Evolutionary conservation across 2,888 invertebrate genomes (phyloP).

Genomic region (Anthophora plumipes): DNA sequence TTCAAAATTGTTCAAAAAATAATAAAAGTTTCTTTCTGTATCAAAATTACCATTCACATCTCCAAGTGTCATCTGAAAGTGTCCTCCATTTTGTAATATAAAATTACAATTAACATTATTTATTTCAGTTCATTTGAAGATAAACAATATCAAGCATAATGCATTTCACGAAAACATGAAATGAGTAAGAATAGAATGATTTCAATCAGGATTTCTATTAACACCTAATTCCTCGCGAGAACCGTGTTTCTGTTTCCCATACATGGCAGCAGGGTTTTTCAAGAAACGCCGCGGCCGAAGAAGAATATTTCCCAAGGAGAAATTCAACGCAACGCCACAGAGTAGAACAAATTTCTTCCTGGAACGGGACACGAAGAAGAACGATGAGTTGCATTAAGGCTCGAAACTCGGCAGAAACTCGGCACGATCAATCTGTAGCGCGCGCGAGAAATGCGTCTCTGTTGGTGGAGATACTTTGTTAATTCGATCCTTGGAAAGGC

Average conservation of each 20-base stretch:
- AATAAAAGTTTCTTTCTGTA: too few relatives aligned
- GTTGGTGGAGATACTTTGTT: constrained; percentile 55
- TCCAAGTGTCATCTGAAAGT: too few relatives aligned
- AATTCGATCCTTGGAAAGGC: constrained; percentile 52
- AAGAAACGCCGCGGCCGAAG: not conserved
- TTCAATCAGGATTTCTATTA: constrained; percentile 36
- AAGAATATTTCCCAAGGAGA: constrained; percentile 47
- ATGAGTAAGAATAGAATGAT: too few relatives aligned
- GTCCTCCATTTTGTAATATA: not conserved
- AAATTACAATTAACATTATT: not conserved
- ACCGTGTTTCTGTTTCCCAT: not conserved
- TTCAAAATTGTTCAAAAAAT: too few relatives aligned
- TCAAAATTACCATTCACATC: not conserved
- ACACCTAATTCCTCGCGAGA: constrained; percentile 34
- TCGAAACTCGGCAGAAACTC: constrained; percentile 63
- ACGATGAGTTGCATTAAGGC: constrained; percentile 64
- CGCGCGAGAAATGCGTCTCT: constrained; percentile 43
- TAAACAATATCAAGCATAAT: not conserved
- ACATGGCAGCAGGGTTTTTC: too few relatives aligned
- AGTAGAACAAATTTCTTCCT: constrained; percentile 49
- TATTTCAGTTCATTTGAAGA: not conserved
- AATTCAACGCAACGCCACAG: constrained; percentile 29
- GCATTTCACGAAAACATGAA: not conserved
- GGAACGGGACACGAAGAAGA: constrained; percentile 53
- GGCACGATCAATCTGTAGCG: constrained; percentile 59